phyloP scores from a whole-genome alignment of 2,113 vertebrate species.

The Tor tambroides region DNA sequence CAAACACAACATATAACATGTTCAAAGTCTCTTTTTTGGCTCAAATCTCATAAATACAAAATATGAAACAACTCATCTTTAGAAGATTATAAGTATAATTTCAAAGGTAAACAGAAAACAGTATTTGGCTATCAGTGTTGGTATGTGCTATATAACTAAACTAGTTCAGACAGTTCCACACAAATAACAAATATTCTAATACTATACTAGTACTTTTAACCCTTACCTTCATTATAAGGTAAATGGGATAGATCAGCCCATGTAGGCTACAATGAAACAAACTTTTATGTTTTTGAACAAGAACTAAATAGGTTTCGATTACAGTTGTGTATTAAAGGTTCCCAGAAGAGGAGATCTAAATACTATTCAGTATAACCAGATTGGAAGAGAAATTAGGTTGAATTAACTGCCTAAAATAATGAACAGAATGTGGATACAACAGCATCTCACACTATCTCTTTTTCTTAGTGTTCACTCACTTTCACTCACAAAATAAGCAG shows the following conservation, averaged over 20 bases:
- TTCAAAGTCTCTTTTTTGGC: background rate
- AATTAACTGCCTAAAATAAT: background rate
- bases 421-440: background rate
- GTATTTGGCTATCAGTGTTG: background rate
- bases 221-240: background rate
- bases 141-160: background rate
- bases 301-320: background rate
- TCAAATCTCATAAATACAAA: background rate
- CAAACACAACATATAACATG: background rate
- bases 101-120: background rate
- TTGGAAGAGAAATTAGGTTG: background rate
- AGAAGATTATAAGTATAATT: background rate
- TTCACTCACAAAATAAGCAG: background rate
- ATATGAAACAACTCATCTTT: background rate
- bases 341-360: background rate
- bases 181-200: background rate
- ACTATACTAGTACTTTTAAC: background rate
- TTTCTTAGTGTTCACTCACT: background rate
- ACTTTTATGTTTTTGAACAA: background rate
- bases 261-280: background rate
- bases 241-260: background rate
- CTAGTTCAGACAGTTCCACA: background rate
- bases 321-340: background rate
- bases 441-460: background rate
- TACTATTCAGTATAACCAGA: background rate